Conservation (phyloP, 1,140 invertebrate species). For the Ceratina japonica region DNA sequence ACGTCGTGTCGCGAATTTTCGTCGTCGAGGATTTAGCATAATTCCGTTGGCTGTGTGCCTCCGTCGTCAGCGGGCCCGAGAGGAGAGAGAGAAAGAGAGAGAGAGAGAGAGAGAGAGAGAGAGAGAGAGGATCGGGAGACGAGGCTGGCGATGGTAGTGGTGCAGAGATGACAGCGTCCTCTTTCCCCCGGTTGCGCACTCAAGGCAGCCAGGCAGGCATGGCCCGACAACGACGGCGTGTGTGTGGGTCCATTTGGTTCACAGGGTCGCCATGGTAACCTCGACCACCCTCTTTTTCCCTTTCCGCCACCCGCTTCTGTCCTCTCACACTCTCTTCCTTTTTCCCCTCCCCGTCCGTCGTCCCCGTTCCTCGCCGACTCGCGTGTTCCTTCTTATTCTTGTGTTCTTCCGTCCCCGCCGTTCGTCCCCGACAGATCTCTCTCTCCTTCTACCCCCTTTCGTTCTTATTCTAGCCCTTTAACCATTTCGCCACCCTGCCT, state of each 20-base stretch:
- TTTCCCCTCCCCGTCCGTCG: not conserved
- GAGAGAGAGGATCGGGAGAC: slow-evolving; percentile 10
- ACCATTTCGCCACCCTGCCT: slow-evolving; percentile 25
- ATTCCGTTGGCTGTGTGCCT: slow-evolving; percentile 63
- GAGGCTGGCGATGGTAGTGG: slow-evolving; percentile 45
- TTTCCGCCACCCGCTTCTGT: slow-evolving; percentile 58
- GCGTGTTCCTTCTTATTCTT: not conserved
- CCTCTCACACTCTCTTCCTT: slow-evolving; percentile 15
- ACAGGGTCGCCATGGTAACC: slow-evolving; percentile 74
- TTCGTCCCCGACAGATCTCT: too few relatives aligned
- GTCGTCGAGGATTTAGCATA: slow-evolving; percentile 68
- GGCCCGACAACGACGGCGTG: slow-evolving; percentile 58
- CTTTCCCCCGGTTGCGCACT: slow-evolving; percentile 58
- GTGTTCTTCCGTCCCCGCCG: too few relatives aligned
- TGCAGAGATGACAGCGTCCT: slow-evolving; percentile 48
- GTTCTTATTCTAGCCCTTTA: slow-evolving; percentile 26
- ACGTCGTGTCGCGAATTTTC: slow-evolving; percentile 68
- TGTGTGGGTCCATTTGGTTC: slow-evolving; percentile 75
- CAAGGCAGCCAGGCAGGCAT: slow-evolving; percentile 61
- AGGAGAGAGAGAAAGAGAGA: too few relatives aligned
- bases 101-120: not conserved
- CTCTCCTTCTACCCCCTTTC: slow-evolving; percentile 20
- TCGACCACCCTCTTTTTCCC: slow-evolving; percentile 69
- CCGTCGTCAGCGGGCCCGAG: slow-evolving; percentile 8
- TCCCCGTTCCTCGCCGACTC: too few relatives aligned